Percentiles rank a stretch among this genome's conserved stretches.
These are phyloP conservation scores for Aphidius ervi DNA, from an alignment of 1,140 invertebrate genomes.

Conservation along the genomic window DNA sequence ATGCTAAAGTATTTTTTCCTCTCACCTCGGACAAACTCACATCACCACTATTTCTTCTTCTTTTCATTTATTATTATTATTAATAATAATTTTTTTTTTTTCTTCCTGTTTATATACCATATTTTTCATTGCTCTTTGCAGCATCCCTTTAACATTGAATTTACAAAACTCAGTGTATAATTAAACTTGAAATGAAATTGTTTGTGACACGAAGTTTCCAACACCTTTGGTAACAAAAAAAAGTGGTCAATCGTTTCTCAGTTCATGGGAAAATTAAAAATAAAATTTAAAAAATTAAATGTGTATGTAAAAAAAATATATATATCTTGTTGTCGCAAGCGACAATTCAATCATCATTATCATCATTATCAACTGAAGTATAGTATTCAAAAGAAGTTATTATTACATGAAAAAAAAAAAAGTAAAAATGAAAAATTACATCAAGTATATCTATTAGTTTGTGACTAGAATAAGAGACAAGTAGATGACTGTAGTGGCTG, in stretches of 20 bases:
- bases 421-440: not conserved
- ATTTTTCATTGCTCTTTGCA: slow-evolving; percentile 12
- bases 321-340: slow-evolving; percentile 8
- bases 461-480: not conserved
- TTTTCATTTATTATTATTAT: not conserved
- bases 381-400: not conserved
- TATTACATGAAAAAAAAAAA: not conserved
- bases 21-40: not conserved
- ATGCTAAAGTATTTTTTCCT: slow-evolving; percentile 28
- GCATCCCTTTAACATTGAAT: slow-evolving; percentile 23
- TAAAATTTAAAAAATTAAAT: not conserved
- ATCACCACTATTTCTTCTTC: slow-evolving; percentile 2
- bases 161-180: slow-evolving; percentile 28
- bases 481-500: slow-evolving; percentile 1
- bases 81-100: no score
- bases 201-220: slow-evolving; percentile 26
- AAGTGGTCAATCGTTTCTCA: not conserved
- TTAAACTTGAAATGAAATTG: slow-evolving; percentile 37
- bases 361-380: slow-evolving; percentile 1
- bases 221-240: not conserved
- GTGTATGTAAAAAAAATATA: slow-evolving; percentile 1
- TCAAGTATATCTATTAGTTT: no score
- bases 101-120: not conserved
- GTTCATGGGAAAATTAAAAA: not conserved
- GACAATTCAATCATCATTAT: slow-evolving; percentile 12